phyloP scores from a whole-genome alignment of 2,888 invertebrate species.

The Lymantria dispar region DNA sequence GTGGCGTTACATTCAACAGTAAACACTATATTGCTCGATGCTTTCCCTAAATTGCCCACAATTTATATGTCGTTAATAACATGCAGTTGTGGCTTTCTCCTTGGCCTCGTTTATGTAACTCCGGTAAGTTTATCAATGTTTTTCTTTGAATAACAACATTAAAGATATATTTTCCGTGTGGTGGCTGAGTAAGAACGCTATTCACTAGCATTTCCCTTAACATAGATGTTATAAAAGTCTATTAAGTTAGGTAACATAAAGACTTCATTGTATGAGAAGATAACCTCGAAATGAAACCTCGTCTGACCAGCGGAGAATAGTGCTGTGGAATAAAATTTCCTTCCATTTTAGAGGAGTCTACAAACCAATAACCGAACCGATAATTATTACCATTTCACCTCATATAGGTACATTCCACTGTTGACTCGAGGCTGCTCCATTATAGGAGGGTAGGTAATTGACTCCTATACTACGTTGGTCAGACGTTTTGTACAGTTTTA shows the following conservation, averaged over 20 bases:
- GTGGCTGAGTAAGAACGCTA: neutral
- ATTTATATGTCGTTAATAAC: slow-evolving; percentile 82
- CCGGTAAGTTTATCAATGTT: slow-evolving; percentile 79
- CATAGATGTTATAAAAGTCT: neutral
- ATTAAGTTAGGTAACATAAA: neutral
- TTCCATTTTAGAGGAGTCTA: too few relatives aligned
- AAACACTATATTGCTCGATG: slow-evolving; percentile 86
- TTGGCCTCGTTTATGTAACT: slow-evolving; percentile 88
- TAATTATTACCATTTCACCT: too few relatives aligned
- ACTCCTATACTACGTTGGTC: too few relatives aligned
- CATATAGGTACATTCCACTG: too few relatives aligned
- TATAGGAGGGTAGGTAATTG: too few relatives aligned
- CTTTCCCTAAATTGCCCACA: slow-evolving; percentile 83
- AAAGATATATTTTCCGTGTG: neutral
- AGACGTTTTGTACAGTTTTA: too few relatives aligned
- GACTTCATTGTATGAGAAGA: too few relatives aligned
- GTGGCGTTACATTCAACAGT: slow-evolving; percentile 86
- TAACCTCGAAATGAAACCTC: too few relatives aligned
- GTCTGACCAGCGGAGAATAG: too few relatives aligned
- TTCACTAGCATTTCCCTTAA: neutral
- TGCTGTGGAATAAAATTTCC: too few relatives aligned
- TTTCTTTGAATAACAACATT: neutral
- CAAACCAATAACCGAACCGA: too few relatives aligned
- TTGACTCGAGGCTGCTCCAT: too few relatives aligned
- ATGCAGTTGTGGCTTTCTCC: slow-evolving; percentile 81